Evolutionary conservation across 2,888 invertebrate genomes (phyloP), one percentile per base, ranked within the genome.

Genomic region (Galeruca laticollis): DNA sequence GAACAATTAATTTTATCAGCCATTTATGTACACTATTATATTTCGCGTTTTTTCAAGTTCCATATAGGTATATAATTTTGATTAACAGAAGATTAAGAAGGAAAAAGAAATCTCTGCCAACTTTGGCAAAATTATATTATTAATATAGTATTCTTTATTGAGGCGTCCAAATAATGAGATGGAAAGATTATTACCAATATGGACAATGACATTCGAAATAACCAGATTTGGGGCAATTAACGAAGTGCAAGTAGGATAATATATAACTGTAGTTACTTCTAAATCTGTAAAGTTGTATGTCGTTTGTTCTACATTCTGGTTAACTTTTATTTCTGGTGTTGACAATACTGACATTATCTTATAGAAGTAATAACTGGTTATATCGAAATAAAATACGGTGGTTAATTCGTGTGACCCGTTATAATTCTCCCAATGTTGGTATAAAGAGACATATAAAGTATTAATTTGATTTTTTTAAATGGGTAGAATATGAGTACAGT

Each of bases 211-310:
- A 35, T 33, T 18, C 35, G 56, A 35, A 35, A 20, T n/a, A 54
- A 26, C n/a, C 18, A 51, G 51, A 51, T 51, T 51, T 51, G 51
- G 51, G 51, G 51, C 56, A 57, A 57, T 57, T 57, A 57, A n/a
- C 18, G 56, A 35, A 57, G 18, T 57, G 9, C 26, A 54, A 15
- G 18, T 15, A 56, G 56, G 6, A 35, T 11, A 20, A 18, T 51
- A 51, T 26, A 56, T 18, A 31, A 57, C 56, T 31, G 33, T 18
- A 35, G 15, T 18, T 57, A 15, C 56, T 57, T 57, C 18, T 35
- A 18, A 57, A 57, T 57, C 35, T 33, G 56, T 57, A 35, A 52
- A 57, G 56, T 35, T 35, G 56, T 20, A 13, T 31, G 54, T 31
- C 33, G 8, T n/a, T 57, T 57, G 18, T 57, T 33, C 13, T 15